A percentile compares a stretch with the other conserved stretches of the same genome.
Evolutionary conservation across 2,113 vertebrate species (phyloP).

Genomic region (Aegypius monachus): DNA sequence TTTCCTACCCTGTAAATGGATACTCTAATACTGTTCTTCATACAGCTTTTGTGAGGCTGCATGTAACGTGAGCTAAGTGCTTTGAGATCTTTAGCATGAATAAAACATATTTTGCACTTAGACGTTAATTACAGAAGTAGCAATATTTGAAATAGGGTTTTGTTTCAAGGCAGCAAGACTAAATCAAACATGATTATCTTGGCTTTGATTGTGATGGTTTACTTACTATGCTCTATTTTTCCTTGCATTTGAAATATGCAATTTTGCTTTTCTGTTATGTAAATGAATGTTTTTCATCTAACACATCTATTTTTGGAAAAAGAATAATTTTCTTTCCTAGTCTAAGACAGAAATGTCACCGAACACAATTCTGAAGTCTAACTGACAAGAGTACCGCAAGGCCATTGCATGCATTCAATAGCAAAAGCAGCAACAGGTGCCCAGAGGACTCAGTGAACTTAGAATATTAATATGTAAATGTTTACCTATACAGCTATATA

Average conservation of each 20-base stretch:
- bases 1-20: neutral
- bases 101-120: slow-evolving; percentile 54
- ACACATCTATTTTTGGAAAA: slow-evolving; percentile 39
- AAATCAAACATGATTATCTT: slow-evolving; percentile 59
- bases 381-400: neutral
- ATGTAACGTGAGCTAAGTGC: slow-evolving; percentile 4
- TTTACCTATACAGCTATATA: neutral
- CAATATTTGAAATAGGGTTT: slow-evolving; percentile 47
- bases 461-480: neutral
- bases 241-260: slow-evolving; percentile 25
- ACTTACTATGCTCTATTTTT: slow-evolving; percentile 41
- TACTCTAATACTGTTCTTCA: neutral
- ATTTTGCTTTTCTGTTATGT: slow-evolving; percentile 50
- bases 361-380: neutral
- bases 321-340: neutral
- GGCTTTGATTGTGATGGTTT: slow-evolving; percentile 49
- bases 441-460: neutral
- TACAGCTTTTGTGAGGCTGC: neutral
- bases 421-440: neutral
- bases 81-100: slow-evolving; percentile 37
- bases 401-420: neutral
- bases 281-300: slow-evolving; percentile 50
- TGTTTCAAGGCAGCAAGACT: slow-evolving; percentile 38
- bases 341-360: neutral
- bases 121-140: slow-evolving; percentile 36